Evolutionary conservation across 1,140 invertebrate species (phyloP), one percentile per base, ranked within the genome.

Genomic region (Triops longicaudatus): DNA sequence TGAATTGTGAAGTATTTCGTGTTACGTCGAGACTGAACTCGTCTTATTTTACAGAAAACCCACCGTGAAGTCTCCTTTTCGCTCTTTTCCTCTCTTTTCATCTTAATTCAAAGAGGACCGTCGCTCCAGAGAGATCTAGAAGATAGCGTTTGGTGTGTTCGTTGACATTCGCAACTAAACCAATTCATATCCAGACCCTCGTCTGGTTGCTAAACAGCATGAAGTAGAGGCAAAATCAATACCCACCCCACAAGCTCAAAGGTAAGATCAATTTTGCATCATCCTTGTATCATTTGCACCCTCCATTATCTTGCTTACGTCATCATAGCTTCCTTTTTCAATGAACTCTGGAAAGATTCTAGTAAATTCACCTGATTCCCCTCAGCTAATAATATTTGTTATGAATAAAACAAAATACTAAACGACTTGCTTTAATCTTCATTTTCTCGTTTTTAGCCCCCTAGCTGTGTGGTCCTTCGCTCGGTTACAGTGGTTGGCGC

Each of bases 201-300:
- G 50, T 63, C 50, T 63, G 50, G 50, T 63, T 63, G n/a, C 50
- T 14, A 63, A n/a, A 63, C 50, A 63, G 50, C 50, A 63, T 63
- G 50, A 63, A 63, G 50, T 63, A 63, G 7, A 63, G 50, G 17
- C 50, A 22, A 63, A 63, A n/a, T 63, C 50, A 63, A 63, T 63
- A 63, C 31, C 31, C 31, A 63, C 50, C 50, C 50, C 50, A 63
- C 50, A 63, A 63, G 50, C 50, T 63, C 50, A 63, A 63, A 63
- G 50, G 50, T 63, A 63, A 63, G 50, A 6, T 10, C 50, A 63
- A 37, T 37, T n/a, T 37, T 37, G 31, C 31, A 37, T 37, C 31
- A 37, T 37, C 31, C 31, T 37, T 4, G 31, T 37, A 37, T 4
- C 31, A 2, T 4, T 37, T 37, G 31, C 31, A 37, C 2, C 31